Conservation (phyloP, 2,113 vertebrate species). For the Aviceda subcristata region DNA sequence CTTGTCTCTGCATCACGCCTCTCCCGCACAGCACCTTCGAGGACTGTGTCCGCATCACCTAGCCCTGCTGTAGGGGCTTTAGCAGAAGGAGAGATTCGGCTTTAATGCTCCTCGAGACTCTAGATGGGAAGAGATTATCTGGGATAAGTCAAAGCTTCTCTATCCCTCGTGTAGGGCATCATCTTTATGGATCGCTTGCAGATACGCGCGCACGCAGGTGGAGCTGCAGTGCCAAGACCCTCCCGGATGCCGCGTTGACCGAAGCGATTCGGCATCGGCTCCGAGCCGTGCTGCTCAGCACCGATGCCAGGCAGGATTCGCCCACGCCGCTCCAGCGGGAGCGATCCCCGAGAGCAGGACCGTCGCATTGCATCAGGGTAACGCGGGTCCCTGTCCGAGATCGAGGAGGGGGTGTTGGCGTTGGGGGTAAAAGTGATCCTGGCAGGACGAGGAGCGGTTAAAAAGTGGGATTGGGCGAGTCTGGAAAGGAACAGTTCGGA, state of each 20-base stretch:
- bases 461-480: neutral
- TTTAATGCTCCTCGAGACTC: neutral
- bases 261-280: accelerated
- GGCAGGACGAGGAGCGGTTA: neutral
- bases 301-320: neutral
- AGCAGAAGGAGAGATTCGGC: neutral
- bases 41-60: accelerated
- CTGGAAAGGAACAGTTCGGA: neutral
- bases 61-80: neutral
- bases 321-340: neutral
- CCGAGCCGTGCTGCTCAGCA: neutral
- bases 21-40: neutral
- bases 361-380: neutral
- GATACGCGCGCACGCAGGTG: neutral
- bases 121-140: neutral
- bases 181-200: accelerated
- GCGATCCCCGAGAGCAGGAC: neutral
- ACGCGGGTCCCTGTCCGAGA: accelerated
- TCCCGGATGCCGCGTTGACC: neutral
- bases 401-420: neutral
- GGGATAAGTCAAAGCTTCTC: neutral
- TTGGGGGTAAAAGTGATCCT: neutral
- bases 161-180: accelerated
- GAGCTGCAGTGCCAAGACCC: neutral
- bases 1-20: accelerated